Evolutionary conservation across 53 echinoderm and acorn worm genomes (phyloP), one percentile per base, ranked within the genome.

Genomic region (Luidia sarsii): DNA sequence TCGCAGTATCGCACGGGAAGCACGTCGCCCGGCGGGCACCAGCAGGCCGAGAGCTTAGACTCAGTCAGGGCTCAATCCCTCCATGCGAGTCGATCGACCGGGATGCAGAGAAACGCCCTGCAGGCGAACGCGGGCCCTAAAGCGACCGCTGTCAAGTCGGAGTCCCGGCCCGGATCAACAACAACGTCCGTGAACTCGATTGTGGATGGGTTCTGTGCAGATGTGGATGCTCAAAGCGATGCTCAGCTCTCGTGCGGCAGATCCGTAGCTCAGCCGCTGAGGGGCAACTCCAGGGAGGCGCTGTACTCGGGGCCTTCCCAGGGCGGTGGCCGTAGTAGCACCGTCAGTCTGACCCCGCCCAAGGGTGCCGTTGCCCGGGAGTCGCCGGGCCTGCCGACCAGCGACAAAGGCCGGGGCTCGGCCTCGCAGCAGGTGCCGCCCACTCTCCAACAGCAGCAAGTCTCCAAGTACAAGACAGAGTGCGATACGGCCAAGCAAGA

Each of bases 281-380:
- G 18, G 27, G 32, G 29, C 16, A 57, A 30, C 39, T 7, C 20
- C 7, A 45, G 57, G 2, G 59, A 20, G 37, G 28, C 57, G 6
- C 39, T 67, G 75, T 13, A 83, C 68, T 25, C 79, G 24, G 57
- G 53, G 48, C 29, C 67, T 41, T 51, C 67, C 4, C 63, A 74
- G 60, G 41, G 6, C 41, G 87, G 81, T 16, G 93, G 83, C 18
- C 70, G 52, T 7, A 43, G 50, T 23, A 56, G 41, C n/a, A 85
- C 80, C 55, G 54, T 68, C 7, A 68, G 61, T 35, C 77, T 89
- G 35, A 95, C 95, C 4, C 95, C 92, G 43, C 95, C 90, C 0
- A 72, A 79, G 50, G 92, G 92, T 24, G 74, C 79, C 11, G 57
- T 66, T 6, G 89, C 85, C 21, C 79, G 82, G 33, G 92, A 89